Conservation (phyloP, 2,113 vertebrate species). For the Pelodiscus sinensis region DNA sequence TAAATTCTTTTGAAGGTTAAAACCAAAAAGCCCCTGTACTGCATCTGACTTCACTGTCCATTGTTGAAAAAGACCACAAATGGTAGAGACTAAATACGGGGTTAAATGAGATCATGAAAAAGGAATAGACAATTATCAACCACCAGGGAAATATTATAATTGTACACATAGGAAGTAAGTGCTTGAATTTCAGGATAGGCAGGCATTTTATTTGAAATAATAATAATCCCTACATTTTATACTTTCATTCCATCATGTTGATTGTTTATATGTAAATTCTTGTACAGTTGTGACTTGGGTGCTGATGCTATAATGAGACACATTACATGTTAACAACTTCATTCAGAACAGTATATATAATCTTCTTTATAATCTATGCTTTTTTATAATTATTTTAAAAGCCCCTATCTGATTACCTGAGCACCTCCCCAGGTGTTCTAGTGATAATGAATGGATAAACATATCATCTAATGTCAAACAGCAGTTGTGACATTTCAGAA, state of each 20-base stretch:
- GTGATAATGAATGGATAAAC: slow-evolving; percentile 88
- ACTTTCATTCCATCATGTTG: slow-evolving; percentile 60
- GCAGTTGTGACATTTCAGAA: slow-evolving; percentile 86
- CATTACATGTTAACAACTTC: slow-evolving; percentile 41
- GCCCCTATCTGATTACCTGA: slow-evolving; percentile 68
- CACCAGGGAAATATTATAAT: slow-evolving; percentile 46
- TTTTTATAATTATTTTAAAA: slow-evolving; percentile 73
- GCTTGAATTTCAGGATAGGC: slow-evolving; percentile 65
- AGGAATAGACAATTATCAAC: slow-evolving; percentile 29
- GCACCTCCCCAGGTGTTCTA: slow-evolving; percentile 82
- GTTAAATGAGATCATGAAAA: slow-evolving; percentile 43
- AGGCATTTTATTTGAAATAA: slow-evolving; percentile 65
- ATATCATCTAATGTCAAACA: slow-evolving; percentile 81
- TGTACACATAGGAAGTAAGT: slow-evolving; percentile 57
- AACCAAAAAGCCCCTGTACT: slow-evolving; percentile 60
- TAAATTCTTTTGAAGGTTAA: slow-evolving; percentile 88
- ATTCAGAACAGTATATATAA: slow-evolving; percentile 58
- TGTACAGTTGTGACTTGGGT: slow-evolving; percentile 68
- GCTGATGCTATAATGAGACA: slow-evolving; percentile 70
- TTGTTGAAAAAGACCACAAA: slow-evolving; percentile 46
- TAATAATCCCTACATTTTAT: slow-evolving; percentile 44
- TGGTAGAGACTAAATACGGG: slow-evolving; percentile 33
- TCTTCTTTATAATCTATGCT: slow-evolving; percentile 56
- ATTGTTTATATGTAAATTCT: slow-evolving; percentile 75
- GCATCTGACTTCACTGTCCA: slow-evolving; percentile 59